Evolutionary conservation across 2,113 vertebrate species (phyloP).

Genomic region (Alosa alosa): DNA sequence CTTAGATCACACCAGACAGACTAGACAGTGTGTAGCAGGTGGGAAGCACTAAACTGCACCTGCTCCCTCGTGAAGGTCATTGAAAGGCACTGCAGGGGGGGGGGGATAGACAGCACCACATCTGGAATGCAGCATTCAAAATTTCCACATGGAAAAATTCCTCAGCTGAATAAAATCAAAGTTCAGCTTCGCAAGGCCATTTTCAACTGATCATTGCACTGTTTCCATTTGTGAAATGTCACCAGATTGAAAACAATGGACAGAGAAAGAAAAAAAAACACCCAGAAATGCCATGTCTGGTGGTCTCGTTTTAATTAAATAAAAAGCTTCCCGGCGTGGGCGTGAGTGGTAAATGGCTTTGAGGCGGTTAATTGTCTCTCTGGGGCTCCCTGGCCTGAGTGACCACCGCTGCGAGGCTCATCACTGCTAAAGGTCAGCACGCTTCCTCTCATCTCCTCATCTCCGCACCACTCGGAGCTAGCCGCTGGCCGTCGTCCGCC

Average conservation of each 20-base stretch:
- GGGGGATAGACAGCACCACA: background rate
- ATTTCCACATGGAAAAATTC: background rate
- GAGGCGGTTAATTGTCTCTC: background rate
- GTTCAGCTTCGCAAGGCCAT: background rate
- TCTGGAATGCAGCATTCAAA: background rate
- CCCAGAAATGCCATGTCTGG: background rate
- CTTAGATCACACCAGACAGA: background rate
- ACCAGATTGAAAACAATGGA: background rate
- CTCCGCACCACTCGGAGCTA: background rate
- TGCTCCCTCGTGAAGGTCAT: background rate
- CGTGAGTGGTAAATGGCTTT: constrained; percentile 24
- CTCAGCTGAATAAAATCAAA: background rate
- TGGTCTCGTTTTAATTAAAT: background rate
- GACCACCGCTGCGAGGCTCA: background rate
- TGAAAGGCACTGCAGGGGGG: background rate
- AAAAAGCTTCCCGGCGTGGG: background rate
- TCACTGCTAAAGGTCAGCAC: constrained; percentile 6
- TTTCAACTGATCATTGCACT: background rate
- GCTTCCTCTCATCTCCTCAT: background rate
- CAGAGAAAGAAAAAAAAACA: background rate
- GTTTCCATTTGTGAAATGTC: background rate
- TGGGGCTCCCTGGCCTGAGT: background rate
- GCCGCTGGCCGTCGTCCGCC: background rate
- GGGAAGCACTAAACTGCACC: background rate
- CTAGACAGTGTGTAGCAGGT: background rate